phyloP scores from a whole-genome alignment of 2,888 invertebrate species.

The Eupeodes latifasciatus region DNA sequence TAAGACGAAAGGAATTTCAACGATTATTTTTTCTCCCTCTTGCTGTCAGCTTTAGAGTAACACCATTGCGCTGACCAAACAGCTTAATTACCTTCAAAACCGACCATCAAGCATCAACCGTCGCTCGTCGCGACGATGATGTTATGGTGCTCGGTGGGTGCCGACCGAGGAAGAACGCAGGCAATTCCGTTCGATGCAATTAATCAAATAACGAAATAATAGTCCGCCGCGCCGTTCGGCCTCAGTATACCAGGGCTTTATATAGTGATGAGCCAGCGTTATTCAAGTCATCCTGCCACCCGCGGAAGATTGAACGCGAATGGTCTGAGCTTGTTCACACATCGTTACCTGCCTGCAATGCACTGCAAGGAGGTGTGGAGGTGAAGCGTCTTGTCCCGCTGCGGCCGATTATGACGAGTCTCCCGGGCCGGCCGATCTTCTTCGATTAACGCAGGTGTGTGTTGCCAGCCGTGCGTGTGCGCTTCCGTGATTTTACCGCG shows the following conservation, averaged over 20 bases:
- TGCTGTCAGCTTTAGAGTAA: conserved; percentile 3
- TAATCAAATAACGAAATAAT: conserved; percentile 69
- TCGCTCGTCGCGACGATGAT: background rate
- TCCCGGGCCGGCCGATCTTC: background rate
- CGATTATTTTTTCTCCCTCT: background rate
- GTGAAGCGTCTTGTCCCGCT: conserved; percentile 30
- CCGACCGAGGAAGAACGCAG: conserved; percentile 41
- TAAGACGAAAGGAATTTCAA: conserved; percentile 37
- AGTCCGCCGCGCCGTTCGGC: background rate
- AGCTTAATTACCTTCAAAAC: conserved; percentile 69
- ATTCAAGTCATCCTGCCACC: background rate
- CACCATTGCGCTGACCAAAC: conserved; percentile 47
- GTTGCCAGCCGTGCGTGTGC: conserved; percentile 43
- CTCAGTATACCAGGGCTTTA: background rate
- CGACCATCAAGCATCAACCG: conserved; percentile 19
- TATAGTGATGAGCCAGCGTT: background rate
- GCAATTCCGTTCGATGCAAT: conserved; percentile 60
- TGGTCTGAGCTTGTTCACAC: conserved; percentile 68
- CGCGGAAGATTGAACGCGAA: conserved; percentile 18
- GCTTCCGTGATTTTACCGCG: conserved; percentile 55
- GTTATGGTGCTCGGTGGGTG: background rate
- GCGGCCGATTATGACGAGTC: conserved; percentile 37
- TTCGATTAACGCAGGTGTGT: conserved; percentile 67
- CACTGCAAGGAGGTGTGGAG: background rate
- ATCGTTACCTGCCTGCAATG: conserved; percentile 67